Evolutionary conservation across 1,140 invertebrate genomes (phyloP), one percentile per base, ranked within the genome.

Genomic region (Bemisia tabaci): DNA sequence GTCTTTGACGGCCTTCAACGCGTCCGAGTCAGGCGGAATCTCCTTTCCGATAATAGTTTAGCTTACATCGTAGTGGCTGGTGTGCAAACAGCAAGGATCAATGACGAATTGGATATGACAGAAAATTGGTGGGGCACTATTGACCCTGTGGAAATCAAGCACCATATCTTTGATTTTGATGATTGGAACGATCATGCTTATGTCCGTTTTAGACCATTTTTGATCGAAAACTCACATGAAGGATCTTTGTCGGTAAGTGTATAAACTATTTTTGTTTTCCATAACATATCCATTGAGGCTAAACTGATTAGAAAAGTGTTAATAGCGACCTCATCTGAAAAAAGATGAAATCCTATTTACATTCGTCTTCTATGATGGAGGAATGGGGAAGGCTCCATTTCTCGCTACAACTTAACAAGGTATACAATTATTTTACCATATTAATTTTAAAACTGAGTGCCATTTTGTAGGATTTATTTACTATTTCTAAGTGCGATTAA

Each of bases 101-200:
- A 94, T 68, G 95, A 93, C 71, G 82, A 82, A 60, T 78, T 99
- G 11, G 89, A 98, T 75, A 93, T 94, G 0, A 83, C 81, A 21
- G 88, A 96, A 75, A 99, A 99, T 77, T 99, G 92, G 91, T 99
- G 97, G 96, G 96, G 95, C 11, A 88, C 85, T 2, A 77, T 77
- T 1, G 82, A 90, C 65, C 82, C 88, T 59, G 75, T 75, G 5
- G 77, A 81, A 33, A 98, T 99, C 26, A 82, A 85, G 69, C 82
- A 86, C 62, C 84, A 87, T 74, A 97, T 99, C 71, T 99, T 99
- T 77, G 97, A 99, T 80, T 98, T 99, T 80, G 95, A 99, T 77
- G 96, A 98, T 75, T 98, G 97, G 97, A 99, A 99, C 75, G 94
- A 94, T 78, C 95, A 95, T 76, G 94, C 95, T 0, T 85, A 95